These are phyloP conservation scores for Plectropomus leopardus DNA, from an alignment of 2,113 vertebrate genomes.

Conservation along the genomic window DNA sequence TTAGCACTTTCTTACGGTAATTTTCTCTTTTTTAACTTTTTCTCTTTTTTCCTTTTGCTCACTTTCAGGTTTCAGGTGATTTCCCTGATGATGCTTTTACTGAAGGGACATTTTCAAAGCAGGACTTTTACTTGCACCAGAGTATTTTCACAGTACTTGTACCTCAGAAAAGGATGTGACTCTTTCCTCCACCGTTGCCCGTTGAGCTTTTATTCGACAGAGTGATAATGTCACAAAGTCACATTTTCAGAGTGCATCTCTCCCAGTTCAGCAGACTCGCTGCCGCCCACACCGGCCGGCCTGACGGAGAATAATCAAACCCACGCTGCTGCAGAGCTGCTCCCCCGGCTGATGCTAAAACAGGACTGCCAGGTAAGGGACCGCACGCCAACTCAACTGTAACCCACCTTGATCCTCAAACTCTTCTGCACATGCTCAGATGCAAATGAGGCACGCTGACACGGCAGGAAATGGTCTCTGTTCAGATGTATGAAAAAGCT, in stretches of 20 bases:
- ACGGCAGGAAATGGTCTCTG: not conserved
- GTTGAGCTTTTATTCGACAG: not conserved
- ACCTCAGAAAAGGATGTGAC: not conserved
- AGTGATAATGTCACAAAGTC: constrained; percentile 3
- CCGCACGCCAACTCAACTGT: not conserved
- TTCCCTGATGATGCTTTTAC: too few species aligned
- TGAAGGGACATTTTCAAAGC: too few species aligned
- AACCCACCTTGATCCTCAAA: not conserved
- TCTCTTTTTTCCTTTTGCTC: too few species aligned
- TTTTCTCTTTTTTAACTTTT: too few species aligned
- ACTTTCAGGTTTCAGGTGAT: too few species aligned
- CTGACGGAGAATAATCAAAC: constrained; percentile 6
- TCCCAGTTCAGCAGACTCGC: not conserved
- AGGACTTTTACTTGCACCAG: not conserved
- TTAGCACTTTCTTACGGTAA: too few species aligned
- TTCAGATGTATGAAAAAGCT: not conserved
- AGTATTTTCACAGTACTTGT: not conserved
- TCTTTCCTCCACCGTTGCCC: too few species aligned
- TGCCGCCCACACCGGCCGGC: constrained; percentile 16
- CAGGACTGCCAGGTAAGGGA: not conserved
- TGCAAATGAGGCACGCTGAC: not conserved
- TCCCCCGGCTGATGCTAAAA: constrained; percentile 4
- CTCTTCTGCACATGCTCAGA: not conserved
- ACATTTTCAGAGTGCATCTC: not conserved
- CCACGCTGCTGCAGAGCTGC: constrained; percentile 19